Base-by-base conservation (phyloP, 2,888 invertebrate genomes). In the Synergus itoensis region DNA sequence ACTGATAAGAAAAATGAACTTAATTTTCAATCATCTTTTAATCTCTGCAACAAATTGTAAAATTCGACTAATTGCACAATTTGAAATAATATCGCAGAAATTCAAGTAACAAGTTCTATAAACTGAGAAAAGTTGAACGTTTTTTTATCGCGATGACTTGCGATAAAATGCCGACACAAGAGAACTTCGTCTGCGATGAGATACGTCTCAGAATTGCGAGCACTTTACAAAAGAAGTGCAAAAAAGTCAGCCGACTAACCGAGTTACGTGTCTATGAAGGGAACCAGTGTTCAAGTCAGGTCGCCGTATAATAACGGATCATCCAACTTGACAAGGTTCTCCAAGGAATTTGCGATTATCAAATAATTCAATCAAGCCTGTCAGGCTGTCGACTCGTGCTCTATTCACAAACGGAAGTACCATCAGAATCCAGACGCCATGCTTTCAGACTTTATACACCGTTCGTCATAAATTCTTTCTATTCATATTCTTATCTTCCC, bases 231-330 rank as follows among this genome's bases (percentile, higher is more conserved):
- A 36, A 62, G 45, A 62, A 78, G 65, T 78, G 79, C 79, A 82
- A 84, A 81, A 83, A 65, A 73, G 76, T 60, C 60, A 84, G 81
- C 82, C 83, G 84, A 87, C 84, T 86, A 87, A 88, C 85, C 87
- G 87, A 85, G 87, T 86, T 87, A 87, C 87, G 84, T 85, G 81
- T 18, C 60, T 76, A 86, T 84, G 83, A 87, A 84, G 84, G 80
- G 79, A 77, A 79, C 48, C 86, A 84, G 87, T 88, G 88, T 89
- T 89, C 81, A 79, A 67, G 63, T 48, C 78, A 81, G 75, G 81
- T 83, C 81, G 67, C 77, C 80, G 82, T 83, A 77, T 81, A 83
- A 84, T 84, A 83, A 84, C 84, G 83, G 82, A 83, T 84, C 82
- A 82, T 80, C 78, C 81, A 80, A 83, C 82, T 82, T 84, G 79